These are phyloP conservation scores for Corythoichthys intestinalis DNA, from an alignment of 2,113 vertebrate species.

Conservation along the genomic window DNA sequence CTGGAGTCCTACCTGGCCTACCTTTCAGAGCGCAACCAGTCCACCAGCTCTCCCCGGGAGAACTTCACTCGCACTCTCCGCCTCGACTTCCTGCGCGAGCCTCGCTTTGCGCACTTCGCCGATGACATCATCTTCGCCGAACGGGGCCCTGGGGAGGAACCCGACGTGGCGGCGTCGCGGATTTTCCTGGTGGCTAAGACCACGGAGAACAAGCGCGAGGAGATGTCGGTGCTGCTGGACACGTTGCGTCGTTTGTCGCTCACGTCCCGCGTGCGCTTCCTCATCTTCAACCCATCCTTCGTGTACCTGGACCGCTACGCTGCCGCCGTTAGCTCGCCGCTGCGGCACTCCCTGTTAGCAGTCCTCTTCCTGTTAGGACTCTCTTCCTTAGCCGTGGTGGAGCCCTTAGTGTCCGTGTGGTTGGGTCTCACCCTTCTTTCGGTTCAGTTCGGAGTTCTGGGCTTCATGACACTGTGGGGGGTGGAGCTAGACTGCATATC, in stretches of 20 bases:
- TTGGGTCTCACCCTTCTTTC: constrained; percentile 92
- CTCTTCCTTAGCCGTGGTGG: constrained; percentile 89
- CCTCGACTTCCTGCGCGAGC: constrained; percentile 85
- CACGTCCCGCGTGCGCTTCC: constrained; percentile 95
- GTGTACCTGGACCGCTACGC: constrained; percentile 97
- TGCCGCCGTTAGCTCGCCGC: constrained; percentile 92
- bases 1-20: constrained; percentile 96
- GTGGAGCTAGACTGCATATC: constrained; percentile 97
- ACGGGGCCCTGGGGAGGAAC: constrained; percentile 88
- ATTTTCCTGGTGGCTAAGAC: constrained; percentile 98
- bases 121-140: constrained; percentile 98
- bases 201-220: constrained; percentile 94
- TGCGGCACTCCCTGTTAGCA: constrained; percentile 96
- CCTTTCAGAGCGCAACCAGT: constrained; percentile 88
- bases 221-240: constrained; percentile 95
- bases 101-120: constrained; percentile 89
- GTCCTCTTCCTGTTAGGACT: constrained; percentile 95
- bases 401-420: constrained; percentile 94
- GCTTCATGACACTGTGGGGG: constrained; percentile 98
- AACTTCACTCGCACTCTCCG: constrained; percentile 92
- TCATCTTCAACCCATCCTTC: constrained; percentile 97
- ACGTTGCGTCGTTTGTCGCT: constrained; percentile 92
- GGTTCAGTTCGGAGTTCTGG: constrained; percentile 94
- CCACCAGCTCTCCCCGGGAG: constrained; percentile 84
- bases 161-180: constrained; percentile 91